Evolutionary conservation across 2,888 invertebrate genomes (phyloP).

Genomic region (Neoitamus cyanurus): DNA sequence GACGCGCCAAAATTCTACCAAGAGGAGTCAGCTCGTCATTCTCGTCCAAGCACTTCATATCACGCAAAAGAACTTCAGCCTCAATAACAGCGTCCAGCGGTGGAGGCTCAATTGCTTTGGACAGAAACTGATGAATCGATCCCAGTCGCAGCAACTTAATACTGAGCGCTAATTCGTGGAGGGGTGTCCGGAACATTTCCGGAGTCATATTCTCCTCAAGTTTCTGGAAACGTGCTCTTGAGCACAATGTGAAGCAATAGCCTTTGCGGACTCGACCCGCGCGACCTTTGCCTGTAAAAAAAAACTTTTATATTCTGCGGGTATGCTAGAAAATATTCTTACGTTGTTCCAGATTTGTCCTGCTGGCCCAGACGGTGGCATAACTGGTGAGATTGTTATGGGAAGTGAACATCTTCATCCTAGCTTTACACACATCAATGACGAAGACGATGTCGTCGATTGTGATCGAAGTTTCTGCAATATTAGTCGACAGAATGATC

Average conservation of each 20-base stretch:
- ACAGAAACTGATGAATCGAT: slow-evolving; percentile 92
- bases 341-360: slow-evolving; percentile 91
- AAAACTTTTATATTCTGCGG: neutral
- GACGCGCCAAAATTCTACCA: slow-evolving; percentile 90
- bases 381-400: slow-evolving; percentile 99
- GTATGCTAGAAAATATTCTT: slow-evolving; percentile 53
- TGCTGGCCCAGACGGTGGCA: slow-evolving; percentile 95
- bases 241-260: slow-evolving; percentile 93
- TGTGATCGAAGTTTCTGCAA: slow-evolving; percentile 98
- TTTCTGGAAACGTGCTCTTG: slow-evolving; percentile 76
- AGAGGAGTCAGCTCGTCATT: slow-evolving; percentile 92
- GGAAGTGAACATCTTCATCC: slow-evolving; percentile 97
- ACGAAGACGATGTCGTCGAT: slow-evolving; percentile 99
- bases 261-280: slow-evolving; percentile 96
- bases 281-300: slow-evolving; percentile 80
- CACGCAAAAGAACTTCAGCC: slow-evolving; percentile 85
- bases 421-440: slow-evolving; percentile 96
- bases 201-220: slow-evolving; percentile 93
- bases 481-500: slow-evolving; percentile 97
- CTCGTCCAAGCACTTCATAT: slow-evolving; percentile 91
- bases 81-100: slow-evolving; percentile 98
- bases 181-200: slow-evolving; percentile 97
- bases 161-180: slow-evolving; percentile 93
- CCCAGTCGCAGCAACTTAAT: slow-evolving; percentile 89
- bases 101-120: slow-evolving; percentile 95